Evolutionary conservation across 2,888 invertebrate species (phyloP), one percentile per base, ranked within the genome.

Genomic region (Perizoma affinitatum): DNA sequence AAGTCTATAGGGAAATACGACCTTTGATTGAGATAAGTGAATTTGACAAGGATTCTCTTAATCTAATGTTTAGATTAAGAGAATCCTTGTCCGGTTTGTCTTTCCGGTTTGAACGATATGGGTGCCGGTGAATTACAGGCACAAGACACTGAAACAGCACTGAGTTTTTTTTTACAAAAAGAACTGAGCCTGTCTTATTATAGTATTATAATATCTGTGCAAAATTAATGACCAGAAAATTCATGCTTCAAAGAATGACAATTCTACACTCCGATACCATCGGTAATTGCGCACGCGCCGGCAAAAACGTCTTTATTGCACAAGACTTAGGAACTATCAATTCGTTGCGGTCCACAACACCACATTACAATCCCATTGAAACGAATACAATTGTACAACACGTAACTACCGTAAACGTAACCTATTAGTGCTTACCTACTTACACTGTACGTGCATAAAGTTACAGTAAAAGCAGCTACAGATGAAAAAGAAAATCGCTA

Each of bases 271-370:
- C 22, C 1, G 22, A 22, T 22, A 22, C 22, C 22, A 11, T 9
- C 46, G 36, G 47, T 47, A 36, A 10, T 10, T 36, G 47, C 36
- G 35, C 36, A 47, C 36, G 47, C 47, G 36, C 46, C 34, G 33
- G 36, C 47, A 35, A 10, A 10, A 47, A 36, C 36, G 9, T 36
- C 35, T 47, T 10, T 36, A 36, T 47, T 47, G 36, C 36, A 6
- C 4, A 47, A 47, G n/a, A 36, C 47, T 10, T 45, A 9, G 35
- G 53, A 38, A 5, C 45, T 38, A 53, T 53, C 33, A 38, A 57
- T 45, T 48, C 58, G 43, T 48, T 38, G 47, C 49, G 55, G 36
- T 63, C 66, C 63, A 64, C 69, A 68, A 74, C 72, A 71, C 7
- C 55, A 56, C 22, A 40, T 35, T 52, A 59, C 35, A 50, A 50